phyloP scores from a whole-genome alignment of 2,888 invertebrate genomes.

The Ganaspis brasiliensis region DNA sequence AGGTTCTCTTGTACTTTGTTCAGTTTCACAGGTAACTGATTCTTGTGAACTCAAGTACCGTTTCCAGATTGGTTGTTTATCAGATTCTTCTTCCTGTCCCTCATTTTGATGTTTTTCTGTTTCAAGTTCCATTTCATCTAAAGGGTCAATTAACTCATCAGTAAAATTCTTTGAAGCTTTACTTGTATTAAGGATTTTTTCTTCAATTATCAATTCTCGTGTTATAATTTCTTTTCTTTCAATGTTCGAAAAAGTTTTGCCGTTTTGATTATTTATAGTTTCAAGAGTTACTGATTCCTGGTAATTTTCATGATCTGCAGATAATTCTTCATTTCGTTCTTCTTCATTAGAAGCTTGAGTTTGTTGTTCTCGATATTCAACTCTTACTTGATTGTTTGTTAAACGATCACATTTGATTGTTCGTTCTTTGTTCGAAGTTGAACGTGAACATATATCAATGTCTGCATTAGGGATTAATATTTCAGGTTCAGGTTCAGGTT shows the following conservation, averaged over 20 bases:
- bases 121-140: conserved; percentile 43
- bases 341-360: conserved; percentile 61
- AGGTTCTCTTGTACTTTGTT: conserved; percentile 63
- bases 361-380: conserved; percentile 67
- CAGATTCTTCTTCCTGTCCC: conserved; percentile 20
- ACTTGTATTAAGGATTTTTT: neutral
- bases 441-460: neutral
- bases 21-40: conserved; percentile 21
- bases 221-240: conserved; percentile 22
- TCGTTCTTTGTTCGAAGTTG: neutral
- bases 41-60: conserved; percentile 49
- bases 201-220: conserved; percentile 22
- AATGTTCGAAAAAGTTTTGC: conserved; percentile 56
- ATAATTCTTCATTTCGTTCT: conserved; percentile 20
- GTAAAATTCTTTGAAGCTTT: conserved; percentile 13
- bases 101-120: conserved; percentile 41
- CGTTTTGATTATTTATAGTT: conserved; percentile 46
- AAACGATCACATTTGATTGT: neutral
- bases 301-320: conserved; percentile 47
- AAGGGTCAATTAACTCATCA: conserved; percentile 48
- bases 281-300: neutral
- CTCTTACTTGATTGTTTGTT: neutral
- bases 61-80: conserved; percentile 25
- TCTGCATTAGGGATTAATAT: conserved; percentile 6
- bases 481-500: conserved; percentile 16